phyloP scores from a whole-genome alignment of 1,140 invertebrate species.

The Brachionus rubens region DNA sequence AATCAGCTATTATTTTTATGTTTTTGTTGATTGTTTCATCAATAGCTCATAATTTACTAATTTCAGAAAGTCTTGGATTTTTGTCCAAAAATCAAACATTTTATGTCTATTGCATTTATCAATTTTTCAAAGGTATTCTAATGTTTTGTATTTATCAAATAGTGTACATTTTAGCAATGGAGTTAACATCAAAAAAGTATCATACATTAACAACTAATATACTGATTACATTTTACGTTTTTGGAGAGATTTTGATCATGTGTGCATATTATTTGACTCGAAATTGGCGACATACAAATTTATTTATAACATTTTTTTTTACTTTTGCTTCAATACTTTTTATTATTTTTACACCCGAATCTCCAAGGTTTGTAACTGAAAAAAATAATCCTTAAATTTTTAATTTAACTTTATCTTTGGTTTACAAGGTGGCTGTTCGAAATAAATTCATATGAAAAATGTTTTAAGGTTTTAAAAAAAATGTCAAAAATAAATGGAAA shows the following conservation, averaged over 20 bases:
- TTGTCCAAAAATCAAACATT: slow-evolving; percentile 8
- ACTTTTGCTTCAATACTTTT: neutral
- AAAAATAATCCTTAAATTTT: too few species aligned
- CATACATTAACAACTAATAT: slow-evolving; percentile 13
- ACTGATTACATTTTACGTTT: slow-evolving; percentile 5
- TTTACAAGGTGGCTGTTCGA: slow-evolving; percentile 32
- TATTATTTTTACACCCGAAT: slow-evolving; percentile 19
- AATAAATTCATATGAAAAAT: neutral
- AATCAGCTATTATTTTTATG: neutral
- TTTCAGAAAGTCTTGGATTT: neutral
- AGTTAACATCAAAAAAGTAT: slow-evolving; percentile 9
- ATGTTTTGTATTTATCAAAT: slow-evolving; percentile 30
- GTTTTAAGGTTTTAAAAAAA: neutral
- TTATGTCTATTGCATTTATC: slow-evolving; percentile 21
- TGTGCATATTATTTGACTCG: neutral
- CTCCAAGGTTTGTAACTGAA: neutral
- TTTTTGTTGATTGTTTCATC: neutral
- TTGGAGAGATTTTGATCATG: slow-evolving; percentile 1
- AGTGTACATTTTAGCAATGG: slow-evolving; percentile 10
- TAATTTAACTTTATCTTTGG: too few species aligned
- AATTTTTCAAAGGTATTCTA: slow-evolving; percentile 24
- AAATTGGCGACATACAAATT: slow-evolving; percentile 1
- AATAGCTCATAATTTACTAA: neutral
- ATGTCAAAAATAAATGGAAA: slow-evolving; percentile 1
- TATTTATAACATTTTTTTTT: slow-evolving; percentile 5